Conservation (phyloP, 2,888 invertebrate species). For the Notodonta ziczac region DNA sequence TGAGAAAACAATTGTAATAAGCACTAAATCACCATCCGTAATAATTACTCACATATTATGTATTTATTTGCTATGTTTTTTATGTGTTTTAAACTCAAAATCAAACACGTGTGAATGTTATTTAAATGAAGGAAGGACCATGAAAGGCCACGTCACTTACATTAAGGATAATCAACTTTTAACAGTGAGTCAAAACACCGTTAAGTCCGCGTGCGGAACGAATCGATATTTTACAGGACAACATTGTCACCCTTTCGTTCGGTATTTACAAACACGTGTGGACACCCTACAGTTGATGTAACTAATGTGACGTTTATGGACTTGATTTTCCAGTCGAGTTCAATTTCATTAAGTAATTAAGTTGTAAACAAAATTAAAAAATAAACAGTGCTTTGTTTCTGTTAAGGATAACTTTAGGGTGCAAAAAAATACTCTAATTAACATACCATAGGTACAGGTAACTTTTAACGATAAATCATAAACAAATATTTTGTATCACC, state of each 20-base stretch:
- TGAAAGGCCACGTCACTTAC: not conserved
- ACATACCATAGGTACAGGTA: slow-evolving; percentile 15
- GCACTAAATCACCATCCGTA: no score
- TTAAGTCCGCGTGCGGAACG: slow-evolving; percentile 25
- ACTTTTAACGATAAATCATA: slow-evolving; percentile 29
- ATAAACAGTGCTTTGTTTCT: no score
- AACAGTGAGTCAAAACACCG: slow-evolving; percentile 13
- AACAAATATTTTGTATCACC: slow-evolving; percentile 23
- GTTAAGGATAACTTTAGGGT: no score
- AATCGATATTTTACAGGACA: slow-evolving; percentile 39
- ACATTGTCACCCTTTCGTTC: slow-evolving; percentile 45
- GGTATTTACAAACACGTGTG: slow-evolving; percentile 41
- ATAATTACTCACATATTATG: no score
- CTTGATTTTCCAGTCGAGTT: slow-evolving; percentile 20
- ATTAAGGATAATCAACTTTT: slow-evolving; percentile 3
- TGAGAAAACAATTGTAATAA: no score
- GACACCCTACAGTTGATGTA: slow-evolving; percentile 33
- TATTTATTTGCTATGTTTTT: no score
- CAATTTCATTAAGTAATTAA: not conserved
- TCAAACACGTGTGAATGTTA: not conserved
- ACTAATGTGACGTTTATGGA: slow-evolving; percentile 38
- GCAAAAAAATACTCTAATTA: not conserved
- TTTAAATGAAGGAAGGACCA: not conserved
- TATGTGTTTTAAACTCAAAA: not conserved
- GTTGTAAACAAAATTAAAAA: no score